Evolutionary conservation across 2,113 vertebrate species (phyloP).

Genomic region (Sula dactylatra): DNA sequence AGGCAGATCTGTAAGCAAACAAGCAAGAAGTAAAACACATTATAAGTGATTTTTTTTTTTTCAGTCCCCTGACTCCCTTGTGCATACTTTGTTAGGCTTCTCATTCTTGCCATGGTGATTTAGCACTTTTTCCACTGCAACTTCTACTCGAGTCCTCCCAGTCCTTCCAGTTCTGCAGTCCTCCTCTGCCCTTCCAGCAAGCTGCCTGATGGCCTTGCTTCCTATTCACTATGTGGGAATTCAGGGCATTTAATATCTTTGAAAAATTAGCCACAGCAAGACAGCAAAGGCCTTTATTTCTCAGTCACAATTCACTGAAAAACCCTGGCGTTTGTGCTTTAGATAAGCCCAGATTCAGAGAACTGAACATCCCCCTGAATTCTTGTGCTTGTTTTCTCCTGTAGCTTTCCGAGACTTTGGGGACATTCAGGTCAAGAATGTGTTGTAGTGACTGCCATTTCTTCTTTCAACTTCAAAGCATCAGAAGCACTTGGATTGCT

Average conservation of each 20-base stretch:
- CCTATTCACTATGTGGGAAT: not conserved
- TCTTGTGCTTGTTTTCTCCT: not conserved
- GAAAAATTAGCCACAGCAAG: not conserved
- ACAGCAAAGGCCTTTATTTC: not conserved
- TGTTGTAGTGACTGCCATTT: not conserved
- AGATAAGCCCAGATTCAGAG: not conserved
- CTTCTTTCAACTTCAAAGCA: not conserved
- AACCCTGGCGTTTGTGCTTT: not conserved
- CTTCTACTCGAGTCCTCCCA: not conserved
- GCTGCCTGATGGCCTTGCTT: fast-evolving
- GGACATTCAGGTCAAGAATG: not conserved
- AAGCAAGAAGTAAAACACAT: not conserved
- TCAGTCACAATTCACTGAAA: not conserved
- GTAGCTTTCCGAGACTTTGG: not conserved
- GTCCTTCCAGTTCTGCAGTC: not conserved
- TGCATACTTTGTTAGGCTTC: not conserved
- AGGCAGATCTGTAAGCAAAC: not conserved
- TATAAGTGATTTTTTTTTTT: not conserved
- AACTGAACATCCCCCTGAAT: not conserved
- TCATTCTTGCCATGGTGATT: not conserved
- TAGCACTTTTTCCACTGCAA: not conserved
- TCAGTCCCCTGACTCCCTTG: not conserved
- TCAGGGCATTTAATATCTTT: not conserved
- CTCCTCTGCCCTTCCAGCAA: not conserved
- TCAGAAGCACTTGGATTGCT: not conserved